Conservation (phyloP, 2,888 invertebrate genomes). For the Kuschelorhynchus macadamiae region DNA sequence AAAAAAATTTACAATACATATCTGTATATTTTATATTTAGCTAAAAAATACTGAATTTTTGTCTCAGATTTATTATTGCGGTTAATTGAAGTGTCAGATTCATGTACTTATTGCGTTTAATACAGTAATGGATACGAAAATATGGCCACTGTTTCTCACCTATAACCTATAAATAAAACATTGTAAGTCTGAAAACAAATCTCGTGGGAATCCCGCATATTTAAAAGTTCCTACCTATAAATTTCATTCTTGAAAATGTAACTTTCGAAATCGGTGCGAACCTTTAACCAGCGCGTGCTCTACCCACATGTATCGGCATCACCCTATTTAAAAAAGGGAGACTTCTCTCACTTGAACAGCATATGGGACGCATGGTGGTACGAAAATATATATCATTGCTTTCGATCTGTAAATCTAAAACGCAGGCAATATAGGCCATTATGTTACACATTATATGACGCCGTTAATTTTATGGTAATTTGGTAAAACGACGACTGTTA, state of each 20-base stretch:
- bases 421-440: conserved; percentile 8
- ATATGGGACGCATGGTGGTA: conserved; percentile 43
- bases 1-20: too few relatives aligned
- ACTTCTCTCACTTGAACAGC: conserved; percentile 31
- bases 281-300: conserved; percentile 34
- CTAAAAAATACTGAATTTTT: too few relatives aligned
- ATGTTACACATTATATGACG: conserved; percentile 13
- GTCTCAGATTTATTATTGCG: too few relatives aligned
- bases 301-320: conserved; percentile 36
- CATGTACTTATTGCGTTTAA: too few relatives aligned
- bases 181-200: too few relatives aligned
- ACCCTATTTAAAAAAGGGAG: conserved; percentile 31
- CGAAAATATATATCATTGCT: conserved; percentile 36
- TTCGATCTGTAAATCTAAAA: conserved; percentile 33
- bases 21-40: too few relatives aligned
- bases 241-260: conserved; percentile 17
- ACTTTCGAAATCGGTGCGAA: conserved; percentile 37
- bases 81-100: too few relatives aligned
- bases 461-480: conserved; percentile 35
- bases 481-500: too few relatives aligned
- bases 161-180: too few relatives aligned
- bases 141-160: too few relatives aligned
- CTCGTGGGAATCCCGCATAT: conserved; percentile 62
- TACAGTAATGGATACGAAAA: too few relatives aligned
- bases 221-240: conserved; percentile 23